These are phyloP conservation scores for Monochamus saltuarius DNA, from an alignment of 1,140 invertebrate species.

Conservation along the genomic window DNA sequence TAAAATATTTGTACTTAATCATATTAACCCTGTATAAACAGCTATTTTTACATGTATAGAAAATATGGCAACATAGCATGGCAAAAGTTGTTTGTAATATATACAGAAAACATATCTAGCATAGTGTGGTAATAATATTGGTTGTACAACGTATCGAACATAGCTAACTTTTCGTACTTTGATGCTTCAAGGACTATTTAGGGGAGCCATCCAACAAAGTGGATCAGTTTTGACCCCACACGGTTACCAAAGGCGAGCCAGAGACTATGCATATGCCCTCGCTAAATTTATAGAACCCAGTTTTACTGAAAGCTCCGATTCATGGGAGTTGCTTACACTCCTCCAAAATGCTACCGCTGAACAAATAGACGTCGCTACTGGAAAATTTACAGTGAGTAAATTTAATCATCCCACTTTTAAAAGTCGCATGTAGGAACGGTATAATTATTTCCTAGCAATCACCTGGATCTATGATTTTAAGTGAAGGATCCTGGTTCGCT, in stretches of 20 bases:
- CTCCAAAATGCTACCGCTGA: constrained; percentile 13
- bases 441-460: not conserved
- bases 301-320: constrained; percentile 13
- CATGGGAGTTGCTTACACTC: constrained; percentile 16
- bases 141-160: not conserved
- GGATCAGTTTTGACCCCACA: constrained; percentile 18
- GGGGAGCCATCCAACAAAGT: constrained; percentile 23
- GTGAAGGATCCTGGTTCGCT: constrained; percentile 13
- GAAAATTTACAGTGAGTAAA: constrained; percentile 4
- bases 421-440: not conserved
- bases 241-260: constrained; percentile 16
- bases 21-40: too few relatives aligned
- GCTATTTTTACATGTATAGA: not conserved
- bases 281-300: constrained; percentile 10
- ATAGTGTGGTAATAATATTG: not conserved
- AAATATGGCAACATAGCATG: too few relatives aligned
- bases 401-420: not conserved
- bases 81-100: not conserved
- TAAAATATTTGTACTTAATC: too few relatives aligned
- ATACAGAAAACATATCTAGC: not conserved
- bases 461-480: not conserved
- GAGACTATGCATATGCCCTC: constrained; percentile 10
- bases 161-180: not conserved
- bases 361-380: constrained; percentile 15
- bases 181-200: constrained; percentile 21